Base-by-base conservation (phyloP, 2,113 vertebrate genomes). In the Climacteris rufus region DNA sequence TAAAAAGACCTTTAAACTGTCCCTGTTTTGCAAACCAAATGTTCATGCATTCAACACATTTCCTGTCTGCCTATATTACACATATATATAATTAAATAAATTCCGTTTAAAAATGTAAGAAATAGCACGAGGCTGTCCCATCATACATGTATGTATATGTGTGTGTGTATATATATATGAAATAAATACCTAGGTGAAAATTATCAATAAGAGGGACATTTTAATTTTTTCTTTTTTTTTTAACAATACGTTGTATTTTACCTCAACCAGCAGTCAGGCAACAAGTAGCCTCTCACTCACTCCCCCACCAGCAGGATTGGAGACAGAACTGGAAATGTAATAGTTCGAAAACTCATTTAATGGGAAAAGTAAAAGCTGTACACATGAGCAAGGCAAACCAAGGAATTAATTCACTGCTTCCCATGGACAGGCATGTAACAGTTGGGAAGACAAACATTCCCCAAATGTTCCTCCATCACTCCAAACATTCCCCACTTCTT, bases 381-480 rank as follows among this genome's bases (percentile, higher is more conserved):
- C 7, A 35, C 6, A 22, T 1, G 65, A 33, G 12, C 0, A 2
- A 37, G 15, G 9, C 15, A 50, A 72, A 57, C 4, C 8, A 37
- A 37, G 27, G 5, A 57, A 35, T 35, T 42, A 18, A 50, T 65
- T 57, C 31, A 18, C 11, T 31, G 9, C 25, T 49, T 71, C 35
- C 13, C 7, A 6, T 31, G 31, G 21, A 25, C 1, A 6, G 35
- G 21, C 35, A 72, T 23, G 8, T 15, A 37, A 33, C 10, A 33
- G 4, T 5, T 19, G 10, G 22, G 22, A 72, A 50, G 27, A 18
- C 3, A 44, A 65, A 37, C 1, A 35, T 50, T 49, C 15, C 25
- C 6, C 11, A 57, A 10, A 44, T 10, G 1, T 42, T 42, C 17
- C 12, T 65, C 12, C 8, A 57, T 33, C 37, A 23, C 37, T 37